Base-by-base conservation (phyloP, 2,797 vertebrate species). In the Coregonus ussuriensis region DNA sequence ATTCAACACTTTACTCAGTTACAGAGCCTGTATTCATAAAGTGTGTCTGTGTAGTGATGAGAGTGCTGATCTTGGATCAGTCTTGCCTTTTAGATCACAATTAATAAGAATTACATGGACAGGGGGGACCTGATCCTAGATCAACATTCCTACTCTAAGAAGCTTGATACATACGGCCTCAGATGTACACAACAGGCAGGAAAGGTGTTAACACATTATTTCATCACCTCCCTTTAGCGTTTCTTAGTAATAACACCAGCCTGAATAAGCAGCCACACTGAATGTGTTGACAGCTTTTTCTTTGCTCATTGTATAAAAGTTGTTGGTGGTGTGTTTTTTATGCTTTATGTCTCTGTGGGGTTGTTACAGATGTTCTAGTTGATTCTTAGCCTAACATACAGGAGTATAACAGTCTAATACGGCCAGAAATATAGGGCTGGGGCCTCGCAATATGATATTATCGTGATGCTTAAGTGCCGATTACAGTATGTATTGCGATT, bases 161-260 rank as follows among this genome's bases (percentile, higher is more conserved):
- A 6, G 4, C n/a, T n/a, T n/a, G 56, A 59, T n/a, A n/a, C 18
- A n/a, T n/a, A 47, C 41, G 7, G 41, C n/a, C 18, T 59, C n/a
- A 9, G 56, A 67, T 35, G 21, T 54, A 15, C 11, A 33, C 35
- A 29, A 14, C 16, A n/a, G 47, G 47, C 0, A 53, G 59, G 62
- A 72, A 53, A 53, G 71, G 31, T 84, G 73, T 72, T 68, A 29
- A 59, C 37, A 59, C 18, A 70, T 83, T 76, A 81, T 76, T 85
- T 80, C 79, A 74, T 72, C 52, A 63, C 67, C n/a, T 25, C 25
- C 51, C 53, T 18, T 70, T 70, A 31, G 31, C 68, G 11, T 73
- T 71, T 74, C 76, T 74, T 69, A 52, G 78, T 41, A 77, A 47
- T 59, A 75, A 29, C 4, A 52, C 59, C 21, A 4, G 52, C 59